These are phyloP conservation scores for Condylostylus longicornis DNA, from an alignment of 1,140 invertebrate species.

Conservation along the genomic window DNA sequence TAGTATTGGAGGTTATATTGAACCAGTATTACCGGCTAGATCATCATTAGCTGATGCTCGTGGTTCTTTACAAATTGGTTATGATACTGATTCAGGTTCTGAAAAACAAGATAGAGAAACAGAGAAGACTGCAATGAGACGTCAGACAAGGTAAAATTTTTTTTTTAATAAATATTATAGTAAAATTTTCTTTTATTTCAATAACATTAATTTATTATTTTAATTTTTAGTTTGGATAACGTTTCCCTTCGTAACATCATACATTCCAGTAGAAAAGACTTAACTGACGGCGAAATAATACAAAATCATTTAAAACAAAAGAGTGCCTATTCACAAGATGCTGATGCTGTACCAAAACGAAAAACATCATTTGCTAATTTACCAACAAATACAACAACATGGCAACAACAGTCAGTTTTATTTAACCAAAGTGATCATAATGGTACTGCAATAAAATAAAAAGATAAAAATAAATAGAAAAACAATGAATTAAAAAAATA, in stretches of 20 bases:
- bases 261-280: constrained; percentile 37
- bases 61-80: constrained; percentile 51
- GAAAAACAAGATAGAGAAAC: constrained; percentile 39
- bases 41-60: constrained; percentile 60
- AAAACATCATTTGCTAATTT: constrained; percentile 33
- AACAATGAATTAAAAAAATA: too few relatives aligned
- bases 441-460: not conserved
- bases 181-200: not conserved
- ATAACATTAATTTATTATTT: not conserved
- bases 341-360: constrained; percentile 21
- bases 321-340: constrained; percentile 31
- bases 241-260: constrained; percentile 38
- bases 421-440: constrained; percentile 2
- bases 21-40: constrained; percentile 44
- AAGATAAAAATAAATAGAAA: not conserved
- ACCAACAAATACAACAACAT: constrained; percentile 71
- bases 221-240: constrained; percentile 30
- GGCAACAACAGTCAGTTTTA: constrained; percentile 55
- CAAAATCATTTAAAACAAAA: constrained; percentile 20
- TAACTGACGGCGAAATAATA: constrained; percentile 27
- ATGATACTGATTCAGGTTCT: constrained; percentile 40
- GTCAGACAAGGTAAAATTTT: constrained; percentile 31
- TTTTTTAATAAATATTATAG: not conserved
- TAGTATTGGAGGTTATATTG: constrained; percentile 20
- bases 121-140: constrained; percentile 39